Percentiles rank a stretch among this genome's conserved stretches.
Conservation (phyloP, 1,140 invertebrate species). For the Hycleus phaleratus region DNA sequence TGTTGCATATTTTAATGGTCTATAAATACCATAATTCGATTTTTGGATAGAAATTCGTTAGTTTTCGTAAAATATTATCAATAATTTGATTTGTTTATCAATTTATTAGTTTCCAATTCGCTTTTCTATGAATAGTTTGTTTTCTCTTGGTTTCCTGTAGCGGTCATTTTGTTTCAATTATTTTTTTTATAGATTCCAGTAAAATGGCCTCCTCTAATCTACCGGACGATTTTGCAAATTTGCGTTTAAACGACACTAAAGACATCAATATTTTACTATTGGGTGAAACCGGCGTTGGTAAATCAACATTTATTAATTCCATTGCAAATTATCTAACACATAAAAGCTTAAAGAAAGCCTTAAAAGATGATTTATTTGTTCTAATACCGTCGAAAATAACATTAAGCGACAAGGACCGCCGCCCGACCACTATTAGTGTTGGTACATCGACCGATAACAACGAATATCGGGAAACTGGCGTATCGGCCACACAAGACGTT, state of each 20-base stretch:
- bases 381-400: conserved; percentile 31
- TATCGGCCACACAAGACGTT: conserved; percentile 32
- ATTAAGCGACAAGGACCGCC: conserved; percentile 23
- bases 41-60: no score
- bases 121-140: no score
- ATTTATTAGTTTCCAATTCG: no score
- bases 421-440: conserved; percentile 10
- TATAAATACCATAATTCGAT: no score
- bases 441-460: conserved; percentile 23
- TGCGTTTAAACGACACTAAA: not conserved
- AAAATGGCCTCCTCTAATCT: no score
- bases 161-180: no score
- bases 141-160: no score
- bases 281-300: conserved; percentile 36
- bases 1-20: no score
- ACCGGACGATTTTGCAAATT: no score
- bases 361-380: conserved; percentile 17
- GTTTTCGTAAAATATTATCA: no score
- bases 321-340: conserved; percentile 34
- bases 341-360: conserved; percentile 24
- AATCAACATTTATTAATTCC: conserved; percentile 38
- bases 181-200: no score
- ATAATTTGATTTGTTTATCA: no score
- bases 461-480: conserved; percentile 26
- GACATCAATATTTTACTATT: conserved; percentile 35